Percentiles rank a stretch among this genome's conserved stretches.
Conservation (phyloP, 2,113 vertebrate genomes). For the Poicephalus gulielmi region DNA sequence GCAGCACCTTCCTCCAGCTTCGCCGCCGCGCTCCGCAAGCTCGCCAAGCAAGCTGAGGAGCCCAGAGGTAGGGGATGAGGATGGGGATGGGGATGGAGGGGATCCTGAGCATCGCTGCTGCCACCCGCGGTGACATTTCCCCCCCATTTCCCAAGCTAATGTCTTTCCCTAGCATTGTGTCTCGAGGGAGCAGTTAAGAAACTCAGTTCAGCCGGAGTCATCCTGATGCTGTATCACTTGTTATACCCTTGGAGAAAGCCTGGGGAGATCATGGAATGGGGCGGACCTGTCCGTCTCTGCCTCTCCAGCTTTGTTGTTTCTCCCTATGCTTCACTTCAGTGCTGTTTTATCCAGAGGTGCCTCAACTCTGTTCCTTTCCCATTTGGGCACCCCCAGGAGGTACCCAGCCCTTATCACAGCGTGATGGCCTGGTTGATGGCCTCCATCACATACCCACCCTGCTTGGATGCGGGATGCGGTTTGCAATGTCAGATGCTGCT, state of each 20-base stretch:
- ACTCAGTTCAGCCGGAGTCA: not conserved
- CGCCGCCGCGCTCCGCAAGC: conserved; percentile 96
- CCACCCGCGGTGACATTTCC: not conserved
- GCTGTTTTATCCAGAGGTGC: not conserved
- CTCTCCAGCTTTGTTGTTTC: not conserved
- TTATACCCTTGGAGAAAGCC: not conserved
- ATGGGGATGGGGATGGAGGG: fast-evolving
- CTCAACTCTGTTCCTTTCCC: not conserved
- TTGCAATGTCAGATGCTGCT: not conserved
- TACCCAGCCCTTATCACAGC: not conserved
- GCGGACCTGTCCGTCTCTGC: no score
- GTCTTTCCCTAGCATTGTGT: not conserved
- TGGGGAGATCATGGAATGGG: fast-evolving
- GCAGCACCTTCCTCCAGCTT: conserved; percentile 96
- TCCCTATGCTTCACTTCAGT: not conserved
- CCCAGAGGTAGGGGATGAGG: conserved; percentile 88
- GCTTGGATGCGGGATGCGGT: not conserved
- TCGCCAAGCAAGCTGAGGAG: conserved; percentile 98
- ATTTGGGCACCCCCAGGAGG: not conserved
- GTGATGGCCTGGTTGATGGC: not conserved
- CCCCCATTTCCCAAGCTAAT: not conserved
- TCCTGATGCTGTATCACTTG: not conserved
- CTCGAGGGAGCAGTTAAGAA: conserved; percentile 36
- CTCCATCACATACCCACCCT: fast-evolving
- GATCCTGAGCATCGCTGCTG: not conserved